Conservation (phyloP, 2,113 vertebrate genomes). For the Serilophus lunatus region DNA sequence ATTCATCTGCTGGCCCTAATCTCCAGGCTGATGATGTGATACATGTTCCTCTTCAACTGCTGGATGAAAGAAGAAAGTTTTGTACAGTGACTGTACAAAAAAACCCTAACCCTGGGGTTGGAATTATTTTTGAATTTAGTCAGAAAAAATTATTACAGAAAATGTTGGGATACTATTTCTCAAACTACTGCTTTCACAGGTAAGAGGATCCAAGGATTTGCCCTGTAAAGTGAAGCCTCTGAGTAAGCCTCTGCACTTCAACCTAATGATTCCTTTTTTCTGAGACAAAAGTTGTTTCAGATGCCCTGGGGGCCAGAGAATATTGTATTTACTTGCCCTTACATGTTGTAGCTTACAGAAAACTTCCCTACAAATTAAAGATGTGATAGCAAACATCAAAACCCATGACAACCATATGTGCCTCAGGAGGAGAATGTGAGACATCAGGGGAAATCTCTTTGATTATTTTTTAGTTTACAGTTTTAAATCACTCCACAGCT, state of each 20-base stretch:
- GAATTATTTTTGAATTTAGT: neutral
- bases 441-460: neutral
- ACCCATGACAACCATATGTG: neutral
- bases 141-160: neutral
- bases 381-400: neutral
- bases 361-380: neutral
- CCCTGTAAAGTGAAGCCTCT: neutral
- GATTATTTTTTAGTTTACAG: neutral
- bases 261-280: neutral
- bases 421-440: neutral
- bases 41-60: neutral
- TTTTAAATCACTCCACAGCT: neutral
- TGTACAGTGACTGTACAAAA: neutral
- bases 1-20: neutral
- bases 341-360: neutral
- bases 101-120: no score
- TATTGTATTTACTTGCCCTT: neutral
- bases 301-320: neutral
- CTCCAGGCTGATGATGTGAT: neutral
- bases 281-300: neutral
- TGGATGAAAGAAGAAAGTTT: neutral
- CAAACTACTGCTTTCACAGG: neutral
- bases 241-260: neutral
- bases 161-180: neutral
- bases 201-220: neutral